Conservation (phyloP, 2,113 vertebrate species). For the Craseonycteris thonglongyai region DNA sequence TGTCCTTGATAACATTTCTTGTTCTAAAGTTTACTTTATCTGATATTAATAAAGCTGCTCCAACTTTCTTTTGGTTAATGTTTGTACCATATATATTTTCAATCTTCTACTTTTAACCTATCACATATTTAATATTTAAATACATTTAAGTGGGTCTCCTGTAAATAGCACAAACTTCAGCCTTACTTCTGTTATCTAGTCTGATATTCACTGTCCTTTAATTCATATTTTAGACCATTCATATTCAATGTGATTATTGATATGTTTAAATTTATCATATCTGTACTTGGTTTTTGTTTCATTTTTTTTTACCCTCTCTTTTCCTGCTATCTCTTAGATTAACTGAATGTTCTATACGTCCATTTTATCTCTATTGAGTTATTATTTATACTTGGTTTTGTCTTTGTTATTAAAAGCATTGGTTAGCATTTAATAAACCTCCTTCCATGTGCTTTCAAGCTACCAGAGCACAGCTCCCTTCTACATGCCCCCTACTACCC, state of each 20-base stretch:
- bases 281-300: not conserved
- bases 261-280: not conserved
- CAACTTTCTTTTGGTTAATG: not conserved
- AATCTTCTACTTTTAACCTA: not conserved
- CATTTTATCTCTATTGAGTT: not conserved
- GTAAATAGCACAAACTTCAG: not conserved
- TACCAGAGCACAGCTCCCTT: constrained; percentile 74
- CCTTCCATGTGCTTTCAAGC: constrained; percentile 59
- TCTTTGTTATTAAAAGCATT: not conserved
- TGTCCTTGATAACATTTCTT: not conserved
- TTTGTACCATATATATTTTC: not conserved
- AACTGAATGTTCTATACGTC: not conserved
- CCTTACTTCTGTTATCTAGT: not conserved
- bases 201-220: not conserved
- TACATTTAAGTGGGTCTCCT: not conserved
- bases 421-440: not conserved
- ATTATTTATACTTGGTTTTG: not conserved
- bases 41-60: not conserved
- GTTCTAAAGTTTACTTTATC: not conserved
- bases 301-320: not conserved
- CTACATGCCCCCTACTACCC: too few relatives aligned
- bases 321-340: not conserved
- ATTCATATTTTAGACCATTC: not conserved
- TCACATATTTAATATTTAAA: not conserved
- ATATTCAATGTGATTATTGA: not conserved